phyloP scores from a whole-genome alignment of 2,888 invertebrate genomes.

The Dynastes grantii region DNA sequence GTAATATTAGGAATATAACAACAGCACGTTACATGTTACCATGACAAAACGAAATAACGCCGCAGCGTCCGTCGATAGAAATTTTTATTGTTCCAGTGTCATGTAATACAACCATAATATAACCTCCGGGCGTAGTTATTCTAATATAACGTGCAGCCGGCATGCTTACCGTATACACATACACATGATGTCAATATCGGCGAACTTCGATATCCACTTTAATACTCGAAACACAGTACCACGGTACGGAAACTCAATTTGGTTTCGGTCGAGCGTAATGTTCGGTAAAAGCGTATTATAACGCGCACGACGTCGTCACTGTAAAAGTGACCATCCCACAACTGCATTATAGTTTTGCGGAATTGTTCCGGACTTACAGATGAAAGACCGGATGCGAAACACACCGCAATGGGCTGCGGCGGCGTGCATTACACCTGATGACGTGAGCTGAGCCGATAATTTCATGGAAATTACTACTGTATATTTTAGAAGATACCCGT shows the following conservation, averaged over 20 bases:
- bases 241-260: constrained; percentile 34
- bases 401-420: not conserved
- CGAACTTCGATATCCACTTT: constrained; percentile 30
- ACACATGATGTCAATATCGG: constrained; percentile 24
- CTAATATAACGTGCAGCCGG: constrained; percentile 43
- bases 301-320: not conserved
- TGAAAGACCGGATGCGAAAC: not conserved
- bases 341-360: constrained; percentile 2
- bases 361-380: constrained; percentile 7
- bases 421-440: not conserved
- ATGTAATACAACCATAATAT: constrained; percentile 41
- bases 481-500: not conserved
- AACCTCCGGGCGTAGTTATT: constrained; percentile 43
- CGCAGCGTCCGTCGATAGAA: constrained; percentile 33
- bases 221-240: constrained; percentile 8
- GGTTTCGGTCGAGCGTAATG: constrained; percentile 41
- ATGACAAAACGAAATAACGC: constrained; percentile 23
- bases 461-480: not conserved
- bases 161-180: constrained; percentile 12
- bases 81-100: constrained; percentile 41
- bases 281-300: constrained; percentile 33
- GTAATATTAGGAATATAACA: not conserved
- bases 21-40: constrained; percentile 17
- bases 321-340: not conserved
- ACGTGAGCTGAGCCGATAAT: not conserved